phyloP scores from a whole-genome alignment of 2,888 invertebrate species.

The Venusia cambrica region DNA sequence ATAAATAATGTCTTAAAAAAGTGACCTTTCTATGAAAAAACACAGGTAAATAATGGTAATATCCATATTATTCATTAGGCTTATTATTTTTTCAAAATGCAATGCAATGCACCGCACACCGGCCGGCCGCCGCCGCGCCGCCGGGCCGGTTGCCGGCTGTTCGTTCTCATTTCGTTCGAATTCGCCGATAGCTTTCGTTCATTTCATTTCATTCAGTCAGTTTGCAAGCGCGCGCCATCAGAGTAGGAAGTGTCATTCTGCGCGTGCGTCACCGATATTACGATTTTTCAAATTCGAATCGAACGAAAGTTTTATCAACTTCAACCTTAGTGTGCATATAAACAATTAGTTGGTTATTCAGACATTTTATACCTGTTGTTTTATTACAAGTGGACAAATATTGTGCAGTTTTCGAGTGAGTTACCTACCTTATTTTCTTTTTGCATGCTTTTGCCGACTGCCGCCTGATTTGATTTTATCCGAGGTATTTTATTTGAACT shows the following conservation, averaged over 20 bases:
- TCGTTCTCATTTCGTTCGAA: slow-evolving; percentile 10
- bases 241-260: slow-evolving; percentile 39
- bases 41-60: slow-evolving; percentile 3
- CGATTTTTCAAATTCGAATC: slow-evolving; percentile 60
- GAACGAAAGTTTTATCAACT: slow-evolving; percentile 42
- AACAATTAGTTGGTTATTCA: slow-evolving; percentile 12
- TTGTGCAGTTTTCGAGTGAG: slow-evolving; percentile 65
- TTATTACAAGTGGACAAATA: slow-evolving; percentile 26
- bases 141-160: slow-evolving; percentile 7
- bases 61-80: slow-evolving; percentile 14
- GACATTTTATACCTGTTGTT: slow-evolving; percentile 21
- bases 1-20: too few relatives aligned
- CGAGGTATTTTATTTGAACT: slow-evolving; percentile 35
- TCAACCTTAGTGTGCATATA: slow-evolving; percentile 40
- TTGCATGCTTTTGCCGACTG: slow-evolving; percentile 56
- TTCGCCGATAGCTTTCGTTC: slow-evolving; percentile 4
- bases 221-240: slow-evolving; percentile 59
- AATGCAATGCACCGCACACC: too few relatives aligned
- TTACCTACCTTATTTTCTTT: slow-evolving; percentile 54
- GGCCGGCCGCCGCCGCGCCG: too few relatives aligned
- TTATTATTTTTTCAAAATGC: slow-evolving; percentile 8
- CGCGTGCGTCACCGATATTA: slow-evolving; percentile 59
- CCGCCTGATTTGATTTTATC: slow-evolving; percentile 57
- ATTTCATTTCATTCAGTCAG: slow-evolving; percentile 39
- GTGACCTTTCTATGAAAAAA: too few relatives aligned